Base-by-base conservation (phyloP, 2,888 invertebrate genomes). In the Agriopis aurantiaria region DNA sequence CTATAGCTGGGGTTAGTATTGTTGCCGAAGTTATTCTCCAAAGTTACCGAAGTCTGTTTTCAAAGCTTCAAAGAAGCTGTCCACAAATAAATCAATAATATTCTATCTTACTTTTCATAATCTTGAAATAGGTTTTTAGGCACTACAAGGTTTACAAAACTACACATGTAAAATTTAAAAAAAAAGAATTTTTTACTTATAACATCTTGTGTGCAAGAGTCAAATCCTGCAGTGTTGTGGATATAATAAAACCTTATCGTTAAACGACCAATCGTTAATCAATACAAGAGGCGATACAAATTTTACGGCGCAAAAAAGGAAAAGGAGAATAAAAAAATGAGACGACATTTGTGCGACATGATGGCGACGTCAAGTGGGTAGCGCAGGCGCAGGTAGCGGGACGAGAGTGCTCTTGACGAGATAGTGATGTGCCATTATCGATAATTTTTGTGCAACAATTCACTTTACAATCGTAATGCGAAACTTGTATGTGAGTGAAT, bases 281-380 rank as follows among this genome's bases (percentile, higher is more conserved):
- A 77, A 72, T 73, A 72, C 60, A 69, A 63, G 72, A 51, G 60
- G 46, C 65, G 66, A 69, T 74, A 75, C 81, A 79, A 79, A 80
- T 80, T 81, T 78, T 79, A 75, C 65, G 63, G 14, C 48, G 66
- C 68, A 78, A 78, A 74, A 71, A 73, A 68, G 46, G 65, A 8
- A 52, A 68, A 62, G 74, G 75, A 73, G 75, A 76, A 68, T 74
- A 71, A 76, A 73, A 77, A 49, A 75, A 77, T n/a, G 74, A 71
- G 80, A 80, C 79, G 82, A 83, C 85, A 84, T 82, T 84, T 83
- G 84, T 80, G 83, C 82, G 86, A 81, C 83, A 77, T 74, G 80
- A 77, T 82, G 87, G 87, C 88, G 87, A 83, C 88, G 77, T 80
- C 81, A 83, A 86, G 85, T 84, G 86, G 82, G 76, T 75, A 65